These are phyloP conservation scores for Daubentonia madagascariensis DNA, from an alignment of 2,113 vertebrate species.

Conservation along the genomic window DNA sequence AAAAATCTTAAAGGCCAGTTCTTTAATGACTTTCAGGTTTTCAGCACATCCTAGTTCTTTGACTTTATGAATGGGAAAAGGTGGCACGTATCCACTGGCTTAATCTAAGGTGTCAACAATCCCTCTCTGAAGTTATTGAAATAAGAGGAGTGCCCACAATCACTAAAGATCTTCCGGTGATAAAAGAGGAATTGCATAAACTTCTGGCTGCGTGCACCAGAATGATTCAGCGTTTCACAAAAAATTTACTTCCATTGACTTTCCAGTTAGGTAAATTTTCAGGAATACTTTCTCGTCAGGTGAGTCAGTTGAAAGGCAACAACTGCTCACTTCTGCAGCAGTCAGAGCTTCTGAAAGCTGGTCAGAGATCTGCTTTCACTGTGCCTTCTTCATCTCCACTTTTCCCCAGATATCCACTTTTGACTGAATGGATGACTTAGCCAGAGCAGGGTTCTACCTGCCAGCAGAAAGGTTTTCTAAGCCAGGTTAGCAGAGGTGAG, in stretches of 20 bases:
- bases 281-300: slow-evolving; percentile 48
- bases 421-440: no score
- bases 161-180: slow-evolving; percentile 80
- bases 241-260: slow-evolving; percentile 61
- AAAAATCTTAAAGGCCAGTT: not conserved
- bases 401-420: not conserved
- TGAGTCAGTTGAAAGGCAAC: not conserved
- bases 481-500: not conserved
- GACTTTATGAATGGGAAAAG: slow-evolving; percentile 49
- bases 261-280: slow-evolving; percentile 64
- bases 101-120: slow-evolving; percentile 73
- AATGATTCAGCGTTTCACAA: slow-evolving; percentile 82
- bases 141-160: slow-evolving; percentile 79
- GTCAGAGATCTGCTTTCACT: not conserved
- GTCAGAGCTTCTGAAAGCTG: not conserved
- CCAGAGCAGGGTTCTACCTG: not conserved
- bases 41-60: slow-evolving; percentile 32
- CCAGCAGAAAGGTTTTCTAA: not conserved
- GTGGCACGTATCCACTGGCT: slow-evolving; percentile 60
- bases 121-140: slow-evolving; percentile 74
- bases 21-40: not conserved
- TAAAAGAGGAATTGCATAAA: slow-evolving; percentile 80
- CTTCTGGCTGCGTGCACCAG: slow-evolving; percentile 60
- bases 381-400: not conserved
- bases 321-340: not conserved